A percentile compares a stretch with the other conserved stretches of the same genome.
Evolutionary conservation across 2,797 vertebrate species (phyloP).

Genomic region (Pipistrellus kuhlii): DNA sequence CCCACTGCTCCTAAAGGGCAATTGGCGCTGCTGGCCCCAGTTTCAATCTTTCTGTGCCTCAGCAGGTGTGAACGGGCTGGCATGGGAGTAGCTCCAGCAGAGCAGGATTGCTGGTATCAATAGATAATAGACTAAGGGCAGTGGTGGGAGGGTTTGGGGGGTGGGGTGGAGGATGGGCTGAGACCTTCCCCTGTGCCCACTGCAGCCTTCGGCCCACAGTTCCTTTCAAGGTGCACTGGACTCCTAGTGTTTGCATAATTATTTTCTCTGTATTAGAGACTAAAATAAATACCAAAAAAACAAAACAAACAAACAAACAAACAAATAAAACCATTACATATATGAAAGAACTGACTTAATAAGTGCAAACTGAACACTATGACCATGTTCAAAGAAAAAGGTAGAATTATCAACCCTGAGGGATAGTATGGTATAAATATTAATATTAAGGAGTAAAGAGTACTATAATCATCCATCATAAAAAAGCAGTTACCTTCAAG

Average conservation of each 20-base stretch:
- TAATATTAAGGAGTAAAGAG: slow-evolving; percentile 21
- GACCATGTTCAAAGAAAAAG: not conserved
- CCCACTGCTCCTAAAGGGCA: too few relatives aligned
- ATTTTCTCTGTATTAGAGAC: not conserved
- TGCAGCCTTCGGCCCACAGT: too few relatives aligned
- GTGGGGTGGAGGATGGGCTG: too few relatives aligned
- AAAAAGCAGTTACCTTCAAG: not conserved
- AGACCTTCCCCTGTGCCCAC: too few relatives aligned
- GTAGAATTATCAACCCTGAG: not conserved
- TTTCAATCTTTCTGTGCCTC: too few relatives aligned
- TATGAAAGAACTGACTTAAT: not conserved
- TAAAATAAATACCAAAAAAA: not conserved
- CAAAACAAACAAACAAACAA: not conserved
- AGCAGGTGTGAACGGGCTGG: too few relatives aligned
- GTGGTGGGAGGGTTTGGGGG: too few relatives aligned
- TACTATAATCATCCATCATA: not conserved
- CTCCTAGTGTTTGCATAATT: not conserved
- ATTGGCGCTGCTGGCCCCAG: too few relatives aligned
- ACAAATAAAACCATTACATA: not conserved
- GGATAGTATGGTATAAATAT: not conserved
- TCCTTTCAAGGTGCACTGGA: too few relatives aligned
- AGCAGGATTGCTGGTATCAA: too few relatives aligned
- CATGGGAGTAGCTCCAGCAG: too few relatives aligned
- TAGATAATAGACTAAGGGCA: too few relatives aligned
- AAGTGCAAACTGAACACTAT: not conserved